Conservation (phyloP, 2,797 vertebrate species). For the Adrianichthys oophorus region DNA sequence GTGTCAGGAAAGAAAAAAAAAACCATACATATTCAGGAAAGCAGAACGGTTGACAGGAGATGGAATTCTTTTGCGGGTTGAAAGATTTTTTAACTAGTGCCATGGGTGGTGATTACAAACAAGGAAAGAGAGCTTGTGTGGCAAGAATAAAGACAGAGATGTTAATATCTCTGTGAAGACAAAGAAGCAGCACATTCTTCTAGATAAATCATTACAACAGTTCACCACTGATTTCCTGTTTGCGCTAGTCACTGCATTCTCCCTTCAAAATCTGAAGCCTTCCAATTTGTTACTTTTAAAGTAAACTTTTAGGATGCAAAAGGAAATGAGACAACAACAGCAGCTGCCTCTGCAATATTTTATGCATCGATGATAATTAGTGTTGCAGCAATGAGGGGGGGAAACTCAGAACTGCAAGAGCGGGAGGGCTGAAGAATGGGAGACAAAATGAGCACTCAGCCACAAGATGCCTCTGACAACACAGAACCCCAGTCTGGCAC, state of each 20-base stretch:
- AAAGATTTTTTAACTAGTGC: slow-evolving; percentile 18
- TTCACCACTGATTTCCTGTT: slow-evolving; percentile 55
- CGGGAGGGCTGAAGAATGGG: slow-evolving; percentile 29
- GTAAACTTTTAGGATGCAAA: slow-evolving; percentile 28
- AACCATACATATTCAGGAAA: not conserved
- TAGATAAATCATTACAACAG: slow-evolving; percentile 62
- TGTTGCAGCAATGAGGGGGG: slow-evolving; percentile 40
- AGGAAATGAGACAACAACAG: slow-evolving; percentile 21
- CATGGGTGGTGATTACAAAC: slow-evolving; percentile 31
- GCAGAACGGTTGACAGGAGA: slow-evolving; percentile 47
- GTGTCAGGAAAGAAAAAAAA: not conserved
- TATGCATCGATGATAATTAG: slow-evolving; percentile 53
- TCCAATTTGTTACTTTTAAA: slow-evolving; percentile 13
- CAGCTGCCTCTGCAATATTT: slow-evolving; percentile 33
- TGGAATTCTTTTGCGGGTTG: slow-evolving; percentile 39
- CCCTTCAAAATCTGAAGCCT: slow-evolving; percentile 37
- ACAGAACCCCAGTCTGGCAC: slow-evolving; percentile 69
- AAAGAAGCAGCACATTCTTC: slow-evolving; percentile 48
- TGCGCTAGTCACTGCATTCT: slow-evolving; percentile 63
- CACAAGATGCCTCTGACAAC: slow-evolving; percentile 73
- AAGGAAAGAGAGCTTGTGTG: slow-evolving; percentile 54
- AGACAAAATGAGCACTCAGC: slow-evolving; percentile 73
- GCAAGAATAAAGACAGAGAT: slow-evolving; percentile 60
- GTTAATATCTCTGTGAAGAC: slow-evolving; percentile 55
- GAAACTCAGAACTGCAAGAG: not conserved